phyloP scores from a whole-genome alignment of 2,888 invertebrate species.

The Osmoderma eremita region DNA sequence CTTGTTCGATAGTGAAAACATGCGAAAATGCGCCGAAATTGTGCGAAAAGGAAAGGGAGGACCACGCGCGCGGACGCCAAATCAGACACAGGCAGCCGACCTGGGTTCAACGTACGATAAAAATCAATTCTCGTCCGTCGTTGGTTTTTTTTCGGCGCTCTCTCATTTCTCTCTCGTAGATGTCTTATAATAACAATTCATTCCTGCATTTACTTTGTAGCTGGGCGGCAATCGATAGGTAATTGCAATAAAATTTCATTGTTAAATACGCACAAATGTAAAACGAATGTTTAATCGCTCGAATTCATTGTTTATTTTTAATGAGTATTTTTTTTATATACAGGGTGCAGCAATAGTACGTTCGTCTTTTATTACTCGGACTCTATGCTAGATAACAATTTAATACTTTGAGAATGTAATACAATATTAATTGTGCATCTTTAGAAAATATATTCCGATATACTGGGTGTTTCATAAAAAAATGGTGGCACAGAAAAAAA shows the following conservation, averaged over 20 bases:
- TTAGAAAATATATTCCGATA: too few relatives aligned
- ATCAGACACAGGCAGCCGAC: constrained; percentile 30
- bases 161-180: constrained; percentile 24
- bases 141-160: constrained; percentile 16
- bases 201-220: constrained; percentile 16
- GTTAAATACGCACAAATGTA: background rate
- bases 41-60: constrained; percentile 16
- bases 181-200: constrained; percentile 14
- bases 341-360: too few relatives aligned
- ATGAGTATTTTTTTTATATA: too few relatives aligned
- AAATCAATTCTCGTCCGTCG: constrained; percentile 35
- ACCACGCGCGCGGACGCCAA: constrained; percentile 18
- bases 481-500: too few relatives aligned
- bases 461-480: too few relatives aligned
- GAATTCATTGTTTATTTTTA: too few relatives aligned
- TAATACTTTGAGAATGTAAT: too few relatives aligned
- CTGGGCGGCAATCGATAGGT: background rate
- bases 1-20: constrained; percentile 31
- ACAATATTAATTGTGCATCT: too few relatives aligned
- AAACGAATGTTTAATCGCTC: too few relatives aligned
- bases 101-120: constrained; percentile 36
- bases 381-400: too few relatives aligned
- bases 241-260: constrained; percentile 10
- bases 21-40: constrained; percentile 30
- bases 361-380: too few relatives aligned